Evolutionary conservation across 35 echinoderm and acorn worm species (phyloP).

Genomic region (Ophioderma brevispina): DNA sequence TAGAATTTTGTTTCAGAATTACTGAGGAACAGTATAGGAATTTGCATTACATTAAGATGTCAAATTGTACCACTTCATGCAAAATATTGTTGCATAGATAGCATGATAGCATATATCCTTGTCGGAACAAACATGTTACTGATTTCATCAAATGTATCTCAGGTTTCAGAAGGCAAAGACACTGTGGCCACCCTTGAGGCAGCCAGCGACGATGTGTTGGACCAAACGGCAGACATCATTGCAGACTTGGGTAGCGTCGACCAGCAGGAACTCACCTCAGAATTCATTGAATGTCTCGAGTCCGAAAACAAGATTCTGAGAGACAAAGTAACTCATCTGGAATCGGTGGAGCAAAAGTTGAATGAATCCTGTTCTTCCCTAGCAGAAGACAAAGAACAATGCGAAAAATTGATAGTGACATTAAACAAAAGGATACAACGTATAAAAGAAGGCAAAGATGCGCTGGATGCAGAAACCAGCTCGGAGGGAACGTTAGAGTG

Average conservation of each 20-base stretch:
- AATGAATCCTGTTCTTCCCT: constrained; percentile 62
- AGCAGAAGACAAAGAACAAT: constrained; percentile 63
- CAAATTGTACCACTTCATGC: neutral
- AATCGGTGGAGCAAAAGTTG: constrained; percentile 49
- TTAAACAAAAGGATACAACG: constrained; percentile 67
- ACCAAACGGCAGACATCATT: constrained; percentile 73
- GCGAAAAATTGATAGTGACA: constrained; percentile 69
- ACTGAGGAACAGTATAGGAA: no score
- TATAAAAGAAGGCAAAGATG: constrained; percentile 29
- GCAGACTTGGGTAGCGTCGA: constrained; percentile 57
- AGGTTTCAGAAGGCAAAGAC: constrained; percentile 83
- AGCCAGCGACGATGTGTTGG: constrained; percentile 36
- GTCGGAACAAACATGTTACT: no score
- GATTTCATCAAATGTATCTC: no score
- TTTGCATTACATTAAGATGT: no score
- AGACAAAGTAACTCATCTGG: constrained; percentile 58
- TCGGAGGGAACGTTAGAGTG: constrained; percentile 53
- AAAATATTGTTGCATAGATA: neutral
- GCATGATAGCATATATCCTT: neutral
- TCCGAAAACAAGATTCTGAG: constrained; percentile 68
- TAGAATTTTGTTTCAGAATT: no score
- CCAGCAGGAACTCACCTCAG: constrained; percentile 67
- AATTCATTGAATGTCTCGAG: constrained; percentile 52
- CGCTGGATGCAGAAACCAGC: neutral
- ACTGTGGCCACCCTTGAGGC: constrained; percentile 77